phyloP scores from a whole-genome alignment of 2,888 invertebrate genomes.

The Phyllotreta cruciferae region DNA sequence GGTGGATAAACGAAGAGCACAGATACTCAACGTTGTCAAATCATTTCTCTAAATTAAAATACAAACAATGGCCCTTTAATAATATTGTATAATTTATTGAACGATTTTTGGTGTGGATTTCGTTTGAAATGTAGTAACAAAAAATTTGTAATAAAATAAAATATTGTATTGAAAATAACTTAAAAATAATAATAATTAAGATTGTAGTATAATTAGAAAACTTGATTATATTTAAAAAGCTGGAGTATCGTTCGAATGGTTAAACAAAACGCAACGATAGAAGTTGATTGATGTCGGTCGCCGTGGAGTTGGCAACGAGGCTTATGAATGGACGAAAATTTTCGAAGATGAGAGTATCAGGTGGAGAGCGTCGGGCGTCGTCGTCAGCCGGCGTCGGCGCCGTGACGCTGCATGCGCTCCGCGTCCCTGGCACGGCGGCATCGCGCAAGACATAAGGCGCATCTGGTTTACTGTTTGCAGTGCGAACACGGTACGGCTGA shows the following conservation, averaged over 20 bases:
- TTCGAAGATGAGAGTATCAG: slow-evolving; percentile 22
- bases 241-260: too few species aligned
- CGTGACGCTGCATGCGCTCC: slow-evolving; percentile 40
- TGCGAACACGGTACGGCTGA: slow-evolving; percentile 45
- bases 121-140: too few species aligned
- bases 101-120: too few species aligned
- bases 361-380: slow-evolving; percentile 28
- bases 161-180: too few species aligned
- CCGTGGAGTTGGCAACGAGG: not conserved
- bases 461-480: slow-evolving; percentile 45
- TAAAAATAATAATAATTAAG: too few species aligned
- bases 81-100: not conserved
- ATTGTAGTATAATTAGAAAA: too few species aligned
- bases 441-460: slow-evolving; percentile 44
- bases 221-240: too few species aligned
- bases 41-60: slow-evolving; percentile 2
- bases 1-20: slow-evolving; percentile 23
- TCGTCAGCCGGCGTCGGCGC: slow-evolving; percentile 35
- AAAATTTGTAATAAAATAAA: too few species aligned
- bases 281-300: too few species aligned
- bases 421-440: slow-evolving; percentile 41
- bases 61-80: not conserved
- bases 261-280: too few species aligned
- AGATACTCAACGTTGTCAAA: slow-evolving; percentile 6
- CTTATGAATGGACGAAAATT: not conserved